Base-by-base conservation (phyloP, 2,888 invertebrate genomes). In the Gymnoscelis rufifasciata region DNA sequence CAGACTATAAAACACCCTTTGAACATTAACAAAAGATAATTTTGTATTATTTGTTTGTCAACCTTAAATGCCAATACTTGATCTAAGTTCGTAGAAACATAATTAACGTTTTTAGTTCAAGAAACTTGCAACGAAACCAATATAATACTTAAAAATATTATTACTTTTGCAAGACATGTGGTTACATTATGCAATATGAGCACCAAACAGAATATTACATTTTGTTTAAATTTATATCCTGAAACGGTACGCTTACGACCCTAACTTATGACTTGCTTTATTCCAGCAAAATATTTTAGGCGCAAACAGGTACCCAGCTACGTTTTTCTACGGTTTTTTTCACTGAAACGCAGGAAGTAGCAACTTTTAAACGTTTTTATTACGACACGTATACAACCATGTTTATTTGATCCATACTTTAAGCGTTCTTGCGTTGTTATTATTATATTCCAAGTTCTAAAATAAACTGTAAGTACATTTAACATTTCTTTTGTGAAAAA, bases 361-460 rank as follows among this genome's bases (percentile, higher is more conserved):
- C 38, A 27, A 41, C 24, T 45, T 19, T 19, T 48, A 52, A 54
- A 51, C 48, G 51, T 47, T 57, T 54, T 52, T 57, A 59, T 52
- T 55, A 47, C 45, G 47, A 44, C 57, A 56, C 57, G 57, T 56
- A 53, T 53, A 56, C 51, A 53, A 54, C 49, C 53, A 60, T 48
- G 56, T 54, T 57, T 60, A 60, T 57, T 57, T 57, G 51, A 49
- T 54, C 44, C 48, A 52, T 53, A 37, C 49, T 35, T 52, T 46
- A 39, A 43, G 49, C 44, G 28, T 50, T 44, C 46, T 57, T 52
- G 50, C 51, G 48, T 43, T 29, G 41, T 38, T 49, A 41, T 52
- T 58, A 56, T 54, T 51, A 51, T 51, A 48, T 51, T 47, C 44
- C 40, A 47, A 51, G 43, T 51, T 52, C 43, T 41, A 48, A 52